A percentile compares a stretch with the other conserved stretches of the same genome.
These are phyloP conservation scores for Geopemphigus sp. DNA, from an alignment of 1,140 invertebrate species.

Conservation along the genomic window DNA sequence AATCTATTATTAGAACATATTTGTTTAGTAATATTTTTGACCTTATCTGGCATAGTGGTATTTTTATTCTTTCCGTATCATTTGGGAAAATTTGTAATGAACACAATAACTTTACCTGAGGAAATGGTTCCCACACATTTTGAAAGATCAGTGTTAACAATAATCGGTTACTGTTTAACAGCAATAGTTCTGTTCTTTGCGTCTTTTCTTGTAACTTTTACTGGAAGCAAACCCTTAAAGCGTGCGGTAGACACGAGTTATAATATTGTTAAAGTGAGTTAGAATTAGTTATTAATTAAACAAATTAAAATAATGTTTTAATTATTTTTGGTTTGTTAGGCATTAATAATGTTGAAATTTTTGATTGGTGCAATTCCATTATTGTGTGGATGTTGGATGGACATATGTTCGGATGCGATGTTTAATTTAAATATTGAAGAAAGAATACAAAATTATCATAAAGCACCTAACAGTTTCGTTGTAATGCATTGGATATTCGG, in stretches of 20 bases:
- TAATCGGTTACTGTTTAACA: conserved; percentile 90
- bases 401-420: conserved; percentile 93
- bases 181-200: conserved; percentile 79
- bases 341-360: conserved; percentile 82
- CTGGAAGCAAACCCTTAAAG: conserved; percentile 77
- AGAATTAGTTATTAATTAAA: not conserved
- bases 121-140: conserved; percentile 78
- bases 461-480: conserved; percentile 88
- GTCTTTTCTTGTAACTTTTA: conserved; percentile 73
- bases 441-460: conserved; percentile 79
- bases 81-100: conserved; percentile 82
- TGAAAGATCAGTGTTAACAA: conserved; percentile 83
- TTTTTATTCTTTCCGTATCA: conserved; percentile 95
- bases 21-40: conserved; percentile 97
- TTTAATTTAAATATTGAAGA: conserved; percentile 89
- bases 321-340: conserved; percentile 53
- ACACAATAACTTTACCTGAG: conserved; percentile 72
- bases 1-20: conserved; percentile 89
- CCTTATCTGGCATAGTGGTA: conserved; percentile 92
- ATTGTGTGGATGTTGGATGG: conserved; percentile 98
- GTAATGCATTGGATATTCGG: conserved; percentile 99
- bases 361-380: conserved; percentile 96
- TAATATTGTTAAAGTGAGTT: no score
- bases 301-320: not conserved
- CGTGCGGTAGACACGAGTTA: no score